Percentiles rank a stretch among this genome's conserved stretches.
Evolutionary conservation across 2,888 invertebrate genomes (phyloP).

Genomic region (Ptychoptera contaminata): DNA sequence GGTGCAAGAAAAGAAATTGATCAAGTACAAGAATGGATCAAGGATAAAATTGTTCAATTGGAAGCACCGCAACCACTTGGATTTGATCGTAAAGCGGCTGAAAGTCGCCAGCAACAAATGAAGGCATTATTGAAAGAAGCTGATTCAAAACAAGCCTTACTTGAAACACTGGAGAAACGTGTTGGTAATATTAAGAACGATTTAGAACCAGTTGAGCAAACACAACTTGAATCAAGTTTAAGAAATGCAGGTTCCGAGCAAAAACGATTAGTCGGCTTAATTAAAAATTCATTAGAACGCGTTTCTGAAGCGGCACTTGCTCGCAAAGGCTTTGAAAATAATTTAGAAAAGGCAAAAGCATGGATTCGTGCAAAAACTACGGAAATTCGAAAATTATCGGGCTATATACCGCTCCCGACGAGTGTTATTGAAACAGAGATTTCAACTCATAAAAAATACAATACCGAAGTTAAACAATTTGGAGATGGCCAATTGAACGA

Average conservation of each 20-base stretch:
- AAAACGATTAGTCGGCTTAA: slow-evolving; percentile 49
- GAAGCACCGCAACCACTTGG: slow-evolving; percentile 53
- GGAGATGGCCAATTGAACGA: slow-evolving; percentile 58
- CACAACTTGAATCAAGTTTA: slow-evolving; percentile 57
- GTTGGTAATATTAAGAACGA: slow-evolving; percentile 72
- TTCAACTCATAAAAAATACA: slow-evolving; percentile 54
- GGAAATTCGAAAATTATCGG: slow-evolving; percentile 55
- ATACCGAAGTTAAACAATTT: slow-evolving; percentile 61
- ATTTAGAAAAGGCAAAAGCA: slow-evolving; percentile 59
- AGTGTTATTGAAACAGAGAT: slow-evolving; percentile 72
- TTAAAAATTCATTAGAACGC: slow-evolving; percentile 58
- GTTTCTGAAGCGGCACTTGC: slow-evolving; percentile 53
- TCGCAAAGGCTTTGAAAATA: slow-evolving; percentile 59
- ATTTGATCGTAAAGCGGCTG: slow-evolving; percentile 60
- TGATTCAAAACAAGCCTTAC: slow-evolving; percentile 65
- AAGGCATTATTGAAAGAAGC: slow-evolving; percentile 68
- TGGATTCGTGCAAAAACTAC: slow-evolving; percentile 68
- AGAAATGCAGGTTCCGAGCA: slow-evolving; percentile 59
- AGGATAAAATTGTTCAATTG: slow-evolving; percentile 51
- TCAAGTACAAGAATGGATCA: slow-evolving; percentile 64
- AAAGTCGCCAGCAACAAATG: slow-evolving; percentile 52
- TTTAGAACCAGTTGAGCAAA: slow-evolving; percentile 69
- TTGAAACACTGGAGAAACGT: slow-evolving; percentile 70
- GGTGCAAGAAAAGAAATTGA: slow-evolving; percentile 66
- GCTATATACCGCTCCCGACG: slow-evolving; percentile 63